These are phyloP conservation scores for Leptopilina boulardi DNA, from an alignment of 1,140 invertebrate genomes.

Conservation along the genomic window DNA sequence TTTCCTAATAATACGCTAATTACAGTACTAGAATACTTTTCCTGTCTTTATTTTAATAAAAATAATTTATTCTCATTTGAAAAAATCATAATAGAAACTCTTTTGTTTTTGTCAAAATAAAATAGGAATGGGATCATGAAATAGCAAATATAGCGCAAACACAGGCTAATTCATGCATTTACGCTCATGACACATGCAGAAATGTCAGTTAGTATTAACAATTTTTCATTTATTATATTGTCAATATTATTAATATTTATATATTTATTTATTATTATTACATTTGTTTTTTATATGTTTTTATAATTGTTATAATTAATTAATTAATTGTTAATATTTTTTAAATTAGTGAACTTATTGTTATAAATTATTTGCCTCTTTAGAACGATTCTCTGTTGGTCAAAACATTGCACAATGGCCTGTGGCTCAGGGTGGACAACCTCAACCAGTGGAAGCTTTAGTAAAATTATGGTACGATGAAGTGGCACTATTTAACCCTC, in stretches of 20 bases:
- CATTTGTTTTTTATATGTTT: too few relatives aligned
- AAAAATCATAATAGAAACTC: too few relatives aligned
- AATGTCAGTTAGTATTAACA: not conserved
- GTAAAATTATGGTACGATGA: conserved; percentile 8
- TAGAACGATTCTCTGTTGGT: conserved; percentile 40
- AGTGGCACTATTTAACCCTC: conserved; percentile 41
- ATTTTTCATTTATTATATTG: not conserved
- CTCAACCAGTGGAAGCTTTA: not conserved
- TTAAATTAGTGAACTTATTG: too few relatives aligned
- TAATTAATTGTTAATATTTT: too few relatives aligned
- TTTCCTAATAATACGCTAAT: too few relatives aligned
- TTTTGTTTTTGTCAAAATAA: not conserved
- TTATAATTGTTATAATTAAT: too few relatives aligned
- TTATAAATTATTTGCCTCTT: too few relatives aligned
- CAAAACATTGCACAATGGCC: conserved; percentile 40
- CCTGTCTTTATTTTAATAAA: too few relatives aligned
- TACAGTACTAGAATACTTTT: too few relatives aligned
- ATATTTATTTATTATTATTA: too few relatives aligned
- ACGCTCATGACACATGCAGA: conserved; percentile 32
- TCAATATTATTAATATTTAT: too few relatives aligned
- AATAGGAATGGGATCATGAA: conserved; percentile 45
- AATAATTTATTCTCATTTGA: too few relatives aligned
- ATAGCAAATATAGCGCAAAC: conserved; percentile 41
- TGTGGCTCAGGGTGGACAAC: not conserved
- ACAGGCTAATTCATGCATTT: conserved; percentile 45